Evolutionary conservation across 2,888 invertebrate species (phyloP).

Genomic region (Melieria omissa): DNA sequence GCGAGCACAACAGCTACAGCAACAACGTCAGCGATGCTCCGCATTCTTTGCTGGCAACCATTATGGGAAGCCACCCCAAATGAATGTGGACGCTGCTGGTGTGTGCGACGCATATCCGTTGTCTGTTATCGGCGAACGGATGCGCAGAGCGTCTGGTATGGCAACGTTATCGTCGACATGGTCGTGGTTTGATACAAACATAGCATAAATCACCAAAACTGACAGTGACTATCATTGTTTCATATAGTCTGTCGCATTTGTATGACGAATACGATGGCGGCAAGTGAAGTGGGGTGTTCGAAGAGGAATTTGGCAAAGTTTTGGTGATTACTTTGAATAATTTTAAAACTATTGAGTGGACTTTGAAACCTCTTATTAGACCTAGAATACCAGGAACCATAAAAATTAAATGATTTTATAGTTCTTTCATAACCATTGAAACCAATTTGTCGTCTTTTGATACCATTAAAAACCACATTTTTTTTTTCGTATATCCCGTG

Average conservation of each 20-base stretch:
- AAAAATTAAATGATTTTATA: too few species aligned
- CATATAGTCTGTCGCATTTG: background rate
- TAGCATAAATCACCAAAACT: slow-evolving; percentile 57
- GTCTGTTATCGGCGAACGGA: too few species aligned
- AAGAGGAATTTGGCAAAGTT: too few species aligned
- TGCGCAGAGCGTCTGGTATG: background rate
- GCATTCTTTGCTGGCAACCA: slow-evolving; percentile 45
- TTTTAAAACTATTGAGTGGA: too few species aligned
- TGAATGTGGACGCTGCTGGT: slow-evolving; percentile 10
- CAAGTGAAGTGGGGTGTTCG: too few species aligned
- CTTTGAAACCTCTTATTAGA: too few species aligned
- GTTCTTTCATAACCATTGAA: too few species aligned
- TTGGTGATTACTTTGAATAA: too few species aligned
- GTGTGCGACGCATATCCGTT: slow-evolving; percentile 5
- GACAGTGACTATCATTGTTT: slow-evolving; percentile 63
- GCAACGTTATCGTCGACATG: slow-evolving; percentile 46
- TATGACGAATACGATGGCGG: too few species aligned
- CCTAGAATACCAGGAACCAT: too few species aligned
- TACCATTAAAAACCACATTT: too few species aligned
- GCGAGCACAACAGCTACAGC: background rate
- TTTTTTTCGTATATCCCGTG: fast-evolving
- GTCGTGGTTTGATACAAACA: slow-evolving; percentile 59
- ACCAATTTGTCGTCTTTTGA: too few species aligned
- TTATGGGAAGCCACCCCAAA: slow-evolving; percentile 59
- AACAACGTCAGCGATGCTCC: background rate